Conservation (phyloP, 2,797 vertebrate genomes). For the Schizopygopsis pylzovi region DNA sequence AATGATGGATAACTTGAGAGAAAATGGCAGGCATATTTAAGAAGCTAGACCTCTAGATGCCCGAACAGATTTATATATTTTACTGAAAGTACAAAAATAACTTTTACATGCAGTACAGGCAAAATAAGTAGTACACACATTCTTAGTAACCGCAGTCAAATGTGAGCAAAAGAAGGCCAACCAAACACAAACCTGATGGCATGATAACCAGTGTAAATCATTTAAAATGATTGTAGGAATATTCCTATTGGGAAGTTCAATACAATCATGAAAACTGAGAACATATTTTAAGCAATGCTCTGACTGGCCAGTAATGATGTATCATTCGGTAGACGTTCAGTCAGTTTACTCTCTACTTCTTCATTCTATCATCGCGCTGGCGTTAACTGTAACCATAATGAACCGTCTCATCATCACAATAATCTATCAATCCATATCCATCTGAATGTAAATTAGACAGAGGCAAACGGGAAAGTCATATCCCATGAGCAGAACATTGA, state of each 20-base stretch:
- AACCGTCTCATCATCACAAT: slow-evolving; percentile 64
- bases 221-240: neutral
- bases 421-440: slow-evolving; percentile 63
- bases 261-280: neutral
- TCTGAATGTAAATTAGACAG: slow-evolving; percentile 49
- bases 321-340: neutral
- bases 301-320: neutral
- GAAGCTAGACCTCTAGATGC: neutral
- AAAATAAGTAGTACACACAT: neutral
- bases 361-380: slow-evolving; percentile 9
- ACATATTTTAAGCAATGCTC: neutral
- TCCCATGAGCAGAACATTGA: slow-evolving; percentile 1
- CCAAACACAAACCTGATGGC: neutral
- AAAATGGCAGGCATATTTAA: slow-evolving; percentile 1
- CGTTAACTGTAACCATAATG: slow-evolving; percentile 55
- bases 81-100: slow-evolving; percentile 10
- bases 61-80: neutral
- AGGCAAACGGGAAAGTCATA: slow-evolving; percentile 29
- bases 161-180: neutral
- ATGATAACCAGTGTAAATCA: slow-evolving; percentile 53
- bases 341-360: slow-evolving; percentile 16
- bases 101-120: neutral
- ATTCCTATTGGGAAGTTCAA: neutral
- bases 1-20: slow-evolving; percentile 32
- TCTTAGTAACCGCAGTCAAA: neutral